Conservation (phyloP, 2,888 invertebrate species). For the Brachyptera risi region DNA sequence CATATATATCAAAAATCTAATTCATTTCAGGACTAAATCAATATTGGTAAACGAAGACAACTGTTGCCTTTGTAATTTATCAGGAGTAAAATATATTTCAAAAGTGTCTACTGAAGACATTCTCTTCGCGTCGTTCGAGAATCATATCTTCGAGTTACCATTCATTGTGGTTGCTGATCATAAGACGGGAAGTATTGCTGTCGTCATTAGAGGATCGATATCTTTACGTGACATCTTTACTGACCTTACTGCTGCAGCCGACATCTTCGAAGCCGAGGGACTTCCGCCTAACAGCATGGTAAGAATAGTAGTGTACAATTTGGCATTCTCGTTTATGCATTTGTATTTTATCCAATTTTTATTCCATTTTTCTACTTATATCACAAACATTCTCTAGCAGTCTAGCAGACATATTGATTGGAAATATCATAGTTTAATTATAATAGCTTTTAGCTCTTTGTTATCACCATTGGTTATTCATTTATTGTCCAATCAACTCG, state of each 20-base stretch:
- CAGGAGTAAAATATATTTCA: slow-evolving; percentile 76
- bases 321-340: too few species aligned
- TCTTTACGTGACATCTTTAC: slow-evolving; percentile 82
- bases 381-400: too few species aligned
- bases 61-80: slow-evolving; percentile 83
- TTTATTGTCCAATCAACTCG: too few species aligned
- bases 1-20: too few species aligned
- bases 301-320: slow-evolving; percentile 30
- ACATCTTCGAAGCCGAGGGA: slow-evolving; percentile 66
- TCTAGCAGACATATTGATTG: too few species aligned
- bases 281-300: slow-evolving; percentile 60
- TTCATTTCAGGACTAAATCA: slow-evolving; percentile 45
- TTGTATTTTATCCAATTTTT: too few species aligned
- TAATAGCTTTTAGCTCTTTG: too few species aligned
- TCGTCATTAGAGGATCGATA: slow-evolving; percentile 81
- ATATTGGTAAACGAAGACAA: slow-evolving; percentile 79
- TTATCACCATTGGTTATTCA: too few species aligned
- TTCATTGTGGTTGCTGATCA: slow-evolving; percentile 85
- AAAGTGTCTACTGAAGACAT: slow-evolving; percentile 72
- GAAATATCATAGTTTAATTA: too few species aligned
- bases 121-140: slow-evolving; percentile 80
- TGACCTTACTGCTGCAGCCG: slow-evolving; percentile 73
- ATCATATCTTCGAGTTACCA: slow-evolving; percentile 82
- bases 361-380: too few species aligned
- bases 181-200: slow-evolving; percentile 70